A percentile compares a stretch with the other conserved stretches of the same genome.
phyloP scores from a whole-genome alignment of 2,113 vertebrate species.

The Sebastes fasciatus region DNA sequence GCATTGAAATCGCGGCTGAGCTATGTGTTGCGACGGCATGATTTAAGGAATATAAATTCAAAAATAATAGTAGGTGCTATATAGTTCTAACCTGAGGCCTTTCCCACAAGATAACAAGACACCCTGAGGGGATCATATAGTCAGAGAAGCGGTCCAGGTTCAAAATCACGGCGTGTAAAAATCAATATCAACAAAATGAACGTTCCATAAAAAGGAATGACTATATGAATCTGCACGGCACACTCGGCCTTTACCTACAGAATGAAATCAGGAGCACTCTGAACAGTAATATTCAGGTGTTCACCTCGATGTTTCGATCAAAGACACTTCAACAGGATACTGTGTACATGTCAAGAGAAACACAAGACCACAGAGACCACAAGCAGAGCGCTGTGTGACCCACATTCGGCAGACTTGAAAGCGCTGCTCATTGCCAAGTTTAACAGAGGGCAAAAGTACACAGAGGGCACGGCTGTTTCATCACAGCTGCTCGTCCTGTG shows the following conservation, averaged over 20 bases:
- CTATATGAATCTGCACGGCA: conserved; percentile 17
- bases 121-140: conserved; percentile 53
- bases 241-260: conserved; percentile 14
- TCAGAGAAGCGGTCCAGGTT: conserved; percentile 35
- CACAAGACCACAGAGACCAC: conserved; percentile 72
- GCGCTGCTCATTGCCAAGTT: conserved; percentile 67
- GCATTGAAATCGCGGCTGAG: conserved; percentile 20
- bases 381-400: conserved; percentile 71
- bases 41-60: conserved; percentile 26
- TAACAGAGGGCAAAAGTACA: conserved; percentile 75
- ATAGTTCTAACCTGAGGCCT: not conserved
- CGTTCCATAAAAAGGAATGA: conserved; percentile 41
- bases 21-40: conserved; percentile 6
- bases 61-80: not conserved
- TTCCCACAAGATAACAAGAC: conserved; percentile 50
- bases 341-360: not conserved
- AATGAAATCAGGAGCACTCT: not conserved
- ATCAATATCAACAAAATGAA: conserved; percentile 67
- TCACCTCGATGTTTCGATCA: not conserved
- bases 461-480: conserved; percentile 63
- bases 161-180: conserved; percentile 57
- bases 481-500: conserved; percentile 25
- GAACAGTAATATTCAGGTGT: not conserved
- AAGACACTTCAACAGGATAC: not conserved
- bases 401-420: conserved; percentile 77